These are phyloP conservation scores for Nezara viridula DNA, from an alignment of 2,888 invertebrate genomes.

Conservation along the genomic window DNA sequence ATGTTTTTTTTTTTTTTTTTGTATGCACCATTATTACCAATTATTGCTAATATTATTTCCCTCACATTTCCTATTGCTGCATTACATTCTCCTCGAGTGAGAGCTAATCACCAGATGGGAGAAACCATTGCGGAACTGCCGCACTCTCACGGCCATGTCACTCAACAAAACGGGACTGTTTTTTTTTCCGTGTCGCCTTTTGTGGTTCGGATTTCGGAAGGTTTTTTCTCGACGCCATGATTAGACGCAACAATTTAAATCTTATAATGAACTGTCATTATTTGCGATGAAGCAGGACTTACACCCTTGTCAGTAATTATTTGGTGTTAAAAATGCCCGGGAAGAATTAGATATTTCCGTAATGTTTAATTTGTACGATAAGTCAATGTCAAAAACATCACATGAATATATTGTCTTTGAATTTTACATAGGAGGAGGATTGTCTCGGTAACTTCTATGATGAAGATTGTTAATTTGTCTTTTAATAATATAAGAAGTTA, in stretches of 20 bases:
- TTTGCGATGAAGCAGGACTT: background rate
- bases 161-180: background rate
- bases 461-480: no score
- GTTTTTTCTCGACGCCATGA: background rate
- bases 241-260: background rate
- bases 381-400: no score
- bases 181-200: constrained; percentile 18
- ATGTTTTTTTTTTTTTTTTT: background rate
- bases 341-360: background rate
- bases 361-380: no score
- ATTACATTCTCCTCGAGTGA: background rate
- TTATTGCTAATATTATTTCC: background rate
- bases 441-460: no score
- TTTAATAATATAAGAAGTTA: no score
- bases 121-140: background rate
- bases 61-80: background rate
- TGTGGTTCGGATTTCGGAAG: background rate
- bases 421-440: no score
- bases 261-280: background rate
- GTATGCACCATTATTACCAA: background rate
- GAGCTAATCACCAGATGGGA: background rate
- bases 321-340: background rate
- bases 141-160: background rate
- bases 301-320: background rate
- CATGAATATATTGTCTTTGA: no score